These are phyloP conservation scores for Chromoteleia sp. DNA, from an alignment of 2,888 invertebrate genomes.

Conservation along the genomic window DNA sequence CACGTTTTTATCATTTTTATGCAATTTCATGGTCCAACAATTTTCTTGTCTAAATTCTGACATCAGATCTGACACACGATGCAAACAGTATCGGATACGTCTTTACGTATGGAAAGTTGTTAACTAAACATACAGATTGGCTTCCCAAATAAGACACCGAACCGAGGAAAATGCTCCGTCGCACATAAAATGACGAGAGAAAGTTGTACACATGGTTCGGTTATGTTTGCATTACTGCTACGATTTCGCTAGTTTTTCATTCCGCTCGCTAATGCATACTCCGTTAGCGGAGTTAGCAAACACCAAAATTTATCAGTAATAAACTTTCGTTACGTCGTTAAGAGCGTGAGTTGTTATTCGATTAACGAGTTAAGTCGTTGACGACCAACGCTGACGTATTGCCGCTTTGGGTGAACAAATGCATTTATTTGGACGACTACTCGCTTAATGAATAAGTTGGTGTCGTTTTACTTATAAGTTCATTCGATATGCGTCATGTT, in stretches of 20 bases:
- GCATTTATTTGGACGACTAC: slow-evolving; percentile 7
- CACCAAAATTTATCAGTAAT: slow-evolving; percentile 9
- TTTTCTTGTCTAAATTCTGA: no score
- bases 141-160: slow-evolving; percentile 8
- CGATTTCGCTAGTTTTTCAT: background rate
- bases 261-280: background rate
- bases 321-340: slow-evolving; percentile 8
- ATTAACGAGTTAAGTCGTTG: no score
- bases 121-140: slow-evolving; percentile 12
- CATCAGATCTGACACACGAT: no score
- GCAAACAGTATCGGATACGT: slow-evolving; percentile 10
- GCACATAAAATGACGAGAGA: background rate
- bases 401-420: slow-evolving; percentile 1
- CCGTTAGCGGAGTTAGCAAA: background rate
- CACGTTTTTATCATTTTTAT: no score
- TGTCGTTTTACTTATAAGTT: slow-evolving; percentile 1
- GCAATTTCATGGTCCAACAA: no score
- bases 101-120: slow-evolving; percentile 5
- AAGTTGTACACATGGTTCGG: slow-evolving; percentile 1
- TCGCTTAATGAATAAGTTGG: background rate
- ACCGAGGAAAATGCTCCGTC: slow-evolving; percentile 8
- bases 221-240: background rate
- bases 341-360: background rate
- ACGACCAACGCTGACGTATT: no score
- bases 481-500: background rate